Evolutionary conservation across 2,797 vertebrate species (phyloP).

Genomic region (Sparus aurata): DNA sequence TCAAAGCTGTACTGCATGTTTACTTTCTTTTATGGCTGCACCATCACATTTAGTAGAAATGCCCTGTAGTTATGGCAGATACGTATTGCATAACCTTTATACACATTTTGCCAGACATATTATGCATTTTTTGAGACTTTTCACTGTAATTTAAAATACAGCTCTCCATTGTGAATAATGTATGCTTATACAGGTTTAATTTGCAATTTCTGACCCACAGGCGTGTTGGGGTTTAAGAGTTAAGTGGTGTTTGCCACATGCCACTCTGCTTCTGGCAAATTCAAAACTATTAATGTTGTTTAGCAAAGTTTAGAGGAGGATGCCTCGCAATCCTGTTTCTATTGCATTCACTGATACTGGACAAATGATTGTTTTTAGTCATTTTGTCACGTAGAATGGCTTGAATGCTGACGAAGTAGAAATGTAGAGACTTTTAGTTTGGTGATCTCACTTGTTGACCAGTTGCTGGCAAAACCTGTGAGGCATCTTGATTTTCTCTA

Average conservation of each 20-base stretch:
- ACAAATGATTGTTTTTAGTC: background rate
- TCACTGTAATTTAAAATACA: no score
- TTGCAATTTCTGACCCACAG: background rate
- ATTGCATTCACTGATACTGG: background rate
- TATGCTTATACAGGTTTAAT: background rate
- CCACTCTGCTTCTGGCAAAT: background rate
- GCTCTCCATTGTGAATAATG: no score
- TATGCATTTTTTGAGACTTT: background rate
- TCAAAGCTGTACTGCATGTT: no score
- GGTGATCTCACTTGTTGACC: background rate
- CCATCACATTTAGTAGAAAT: background rate
- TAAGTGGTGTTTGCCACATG: background rate
- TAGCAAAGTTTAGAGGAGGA: background rate
- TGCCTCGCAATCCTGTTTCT: background rate
- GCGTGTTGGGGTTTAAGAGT: background rate
- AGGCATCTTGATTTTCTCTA: background rate
- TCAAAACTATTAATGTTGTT: background rate
- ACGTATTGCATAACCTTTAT: background rate
- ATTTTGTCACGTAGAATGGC: background rate
- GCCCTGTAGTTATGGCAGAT: background rate
- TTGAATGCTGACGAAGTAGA: conserved; percentile 9
- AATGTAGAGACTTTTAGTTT: background rate
- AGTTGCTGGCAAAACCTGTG: background rate
- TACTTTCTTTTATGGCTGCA: background rate
- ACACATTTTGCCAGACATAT: no score